Conservation (phyloP, 2,888 invertebrate genomes). For the Argyresthia goedartella region DNA sequence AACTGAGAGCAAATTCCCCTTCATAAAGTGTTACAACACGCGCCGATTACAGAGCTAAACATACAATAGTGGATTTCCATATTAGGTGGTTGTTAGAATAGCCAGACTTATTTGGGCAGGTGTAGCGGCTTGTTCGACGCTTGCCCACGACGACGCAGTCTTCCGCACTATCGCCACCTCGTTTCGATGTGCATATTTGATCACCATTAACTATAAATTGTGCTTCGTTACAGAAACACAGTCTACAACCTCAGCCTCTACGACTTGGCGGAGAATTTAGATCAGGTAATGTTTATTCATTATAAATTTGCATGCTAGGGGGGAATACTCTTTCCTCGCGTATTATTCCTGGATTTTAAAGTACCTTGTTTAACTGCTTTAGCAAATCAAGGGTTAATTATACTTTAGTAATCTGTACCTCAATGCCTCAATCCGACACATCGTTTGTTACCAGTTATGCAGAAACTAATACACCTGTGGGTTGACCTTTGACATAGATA, state of each 20-base stretch:
- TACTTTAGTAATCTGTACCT: slow-evolving; percentile 3
- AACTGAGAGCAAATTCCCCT: not conserved
- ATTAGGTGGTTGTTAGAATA: slow-evolving; percentile 13
- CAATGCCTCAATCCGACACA: too few species aligned
- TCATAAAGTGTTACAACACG: slow-evolving; percentile 5
- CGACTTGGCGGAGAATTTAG: slow-evolving; percentile 82
- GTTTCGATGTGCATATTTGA: slow-evolving; percentile 18
- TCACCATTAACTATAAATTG: slow-evolving; percentile 11
- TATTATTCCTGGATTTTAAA: not conserved
- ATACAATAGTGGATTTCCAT: slow-evolving; percentile 18
- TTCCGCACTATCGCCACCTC: slow-evolving; percentile 10
- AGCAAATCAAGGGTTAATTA: too few species aligned
- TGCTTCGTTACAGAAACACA: slow-evolving; percentile 78
- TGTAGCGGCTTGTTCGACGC: slow-evolving; percentile 5
- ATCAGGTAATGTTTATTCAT: slow-evolving; percentile 70
- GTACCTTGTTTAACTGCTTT: too few species aligned
- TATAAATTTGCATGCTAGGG: slow-evolving; percentile 10
- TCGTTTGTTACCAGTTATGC: too few species aligned
- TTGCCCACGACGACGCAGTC: slow-evolving; percentile 1
- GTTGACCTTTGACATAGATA: too few species aligned
- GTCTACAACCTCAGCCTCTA: slow-evolving; percentile 92
- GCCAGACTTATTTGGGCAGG: slow-evolving; percentile 18
- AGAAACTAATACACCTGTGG: too few species aligned
- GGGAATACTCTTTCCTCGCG: slow-evolving; percentile 5
- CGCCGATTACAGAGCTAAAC: slow-evolving; percentile 16